phyloP scores from a whole-genome alignment of 2,113 vertebrate species.

The Muntiacus muntjak region DNA sequence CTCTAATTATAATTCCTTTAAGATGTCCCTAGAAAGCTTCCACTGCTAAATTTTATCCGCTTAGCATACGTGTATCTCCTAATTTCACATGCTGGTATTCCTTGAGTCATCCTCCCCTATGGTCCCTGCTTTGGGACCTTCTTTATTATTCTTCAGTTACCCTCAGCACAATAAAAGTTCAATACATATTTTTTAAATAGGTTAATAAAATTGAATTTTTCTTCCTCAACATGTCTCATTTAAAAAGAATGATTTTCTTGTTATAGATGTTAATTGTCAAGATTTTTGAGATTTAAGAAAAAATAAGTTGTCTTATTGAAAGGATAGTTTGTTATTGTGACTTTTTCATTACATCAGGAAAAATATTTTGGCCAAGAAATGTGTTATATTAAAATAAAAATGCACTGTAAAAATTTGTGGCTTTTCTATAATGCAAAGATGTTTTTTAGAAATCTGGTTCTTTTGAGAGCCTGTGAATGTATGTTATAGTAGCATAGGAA shows the following conservation, averaged over 20 bases:
- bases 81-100: background rate
- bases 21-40: background rate
- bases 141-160: background rate
- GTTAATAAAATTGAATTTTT: background rate
- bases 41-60: background rate
- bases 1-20: background rate
- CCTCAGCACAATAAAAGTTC: background rate
- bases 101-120: background rate
- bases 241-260: background rate
- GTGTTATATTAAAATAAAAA: conserved; percentile 24
- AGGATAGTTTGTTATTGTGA: background rate
- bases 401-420: background rate
- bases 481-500: background rate
- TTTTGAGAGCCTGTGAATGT: background rate
- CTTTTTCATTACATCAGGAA: conserved; percentile 19
- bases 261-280: background rate
- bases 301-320: background rate
- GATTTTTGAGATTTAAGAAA: background rate
- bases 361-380: conserved; percentile 18
- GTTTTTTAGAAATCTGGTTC: background rate
- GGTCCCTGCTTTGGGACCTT: background rate
- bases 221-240: background rate
- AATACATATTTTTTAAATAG: conserved; percentile 9
- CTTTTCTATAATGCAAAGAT: background rate
- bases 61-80: background rate